Conservation (phyloP, 2,888 invertebrate genomes). For the Apocheima hispidaria region DNA sequence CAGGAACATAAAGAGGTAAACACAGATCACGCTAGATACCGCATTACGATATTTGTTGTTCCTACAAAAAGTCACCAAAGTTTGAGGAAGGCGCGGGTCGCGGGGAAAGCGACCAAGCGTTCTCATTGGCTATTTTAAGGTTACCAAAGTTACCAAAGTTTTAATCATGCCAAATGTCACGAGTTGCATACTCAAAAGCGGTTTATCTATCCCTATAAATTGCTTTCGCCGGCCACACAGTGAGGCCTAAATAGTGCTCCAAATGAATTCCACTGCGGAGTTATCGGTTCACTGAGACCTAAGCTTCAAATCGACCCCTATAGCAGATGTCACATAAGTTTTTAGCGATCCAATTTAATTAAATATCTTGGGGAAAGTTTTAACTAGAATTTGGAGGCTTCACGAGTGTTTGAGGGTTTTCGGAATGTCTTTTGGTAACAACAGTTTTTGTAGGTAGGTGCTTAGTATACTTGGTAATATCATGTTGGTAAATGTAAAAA, state of each 20-base stretch:
- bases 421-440: slow-evolving; percentile 14
- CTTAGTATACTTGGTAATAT: no score
- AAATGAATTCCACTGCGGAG: slow-evolving; percentile 40
- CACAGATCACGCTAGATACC: no score
- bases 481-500: background rate
- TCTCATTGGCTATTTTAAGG: no score
- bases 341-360: slow-evolving; percentile 44
- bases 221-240: slow-evolving; percentile 32
- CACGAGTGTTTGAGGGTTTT: slow-evolving; percentile 28
- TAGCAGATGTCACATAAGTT: slow-evolving; percentile 45
- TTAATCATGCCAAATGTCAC: slow-evolving; percentile 32
- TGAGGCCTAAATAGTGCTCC: slow-evolving; percentile 25
- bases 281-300: slow-evolving; percentile 39
- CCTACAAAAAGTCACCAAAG: no score
- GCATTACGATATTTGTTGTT: no score
- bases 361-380: slow-evolving; percentile 41
- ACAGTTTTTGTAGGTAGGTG: slow-evolving; percentile 5
- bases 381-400: slow-evolving; percentile 25
- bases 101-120: no score
- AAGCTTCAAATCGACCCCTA: slow-evolving; percentile 39
- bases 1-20: background rate
- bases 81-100: no score
- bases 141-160: slow-evolving; percentile 29
- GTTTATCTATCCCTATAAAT: slow-evolving; percentile 40
- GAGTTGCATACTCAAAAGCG: slow-evolving; percentile 29